These are phyloP conservation scores for Channa argus DNA, from an alignment of 2,113 vertebrate genomes.

Conservation along the genomic window DNA sequence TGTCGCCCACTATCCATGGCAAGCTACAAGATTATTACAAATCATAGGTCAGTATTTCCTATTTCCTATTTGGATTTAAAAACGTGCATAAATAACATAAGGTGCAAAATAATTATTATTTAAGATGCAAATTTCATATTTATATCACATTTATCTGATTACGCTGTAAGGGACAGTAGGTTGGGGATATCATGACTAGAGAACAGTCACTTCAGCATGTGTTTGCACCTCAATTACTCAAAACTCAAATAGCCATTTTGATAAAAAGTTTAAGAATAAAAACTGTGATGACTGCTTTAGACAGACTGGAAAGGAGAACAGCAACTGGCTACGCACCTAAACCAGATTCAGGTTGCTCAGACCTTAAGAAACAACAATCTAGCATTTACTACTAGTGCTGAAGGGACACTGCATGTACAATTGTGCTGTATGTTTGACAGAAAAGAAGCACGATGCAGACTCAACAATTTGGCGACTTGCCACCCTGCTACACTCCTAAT, in stretches of 20 bases:
- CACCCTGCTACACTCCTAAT: slow-evolving; percentile 24
- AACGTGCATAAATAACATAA: no score
- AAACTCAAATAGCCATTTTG: slow-evolving; percentile 9
- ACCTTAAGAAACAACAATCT: background rate
- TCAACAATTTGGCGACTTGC: slow-evolving; percentile 43
- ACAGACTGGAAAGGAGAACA: slow-evolving; percentile 2
- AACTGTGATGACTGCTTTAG: slow-evolving; percentile 29
- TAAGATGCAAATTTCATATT: no score
- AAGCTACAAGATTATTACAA: slow-evolving; percentile 58
- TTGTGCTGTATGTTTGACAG: slow-evolving; percentile 15
- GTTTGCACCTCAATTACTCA: background rate
- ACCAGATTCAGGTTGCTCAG: slow-evolving; percentile 25
- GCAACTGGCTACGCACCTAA: background rate
- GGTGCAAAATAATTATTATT: background rate
- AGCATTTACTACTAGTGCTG: background rate
- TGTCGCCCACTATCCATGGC: slow-evolving; percentile 50
- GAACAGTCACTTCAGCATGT: background rate
- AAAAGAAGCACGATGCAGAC: background rate
- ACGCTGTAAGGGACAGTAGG: background rate
- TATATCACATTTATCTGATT: background rate
- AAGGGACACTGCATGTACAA: background rate
- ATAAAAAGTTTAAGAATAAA: slow-evolving; percentile 17
- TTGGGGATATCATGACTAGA: background rate
- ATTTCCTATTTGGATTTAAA: no score
- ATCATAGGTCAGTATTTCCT: slow-evolving; percentile 42